Percentiles rank a stretch among this genome's conserved stretches.
phyloP scores from a whole-genome alignment of 2,888 invertebrate genomes.

The Drepanosiphum platanoidis region DNA sequence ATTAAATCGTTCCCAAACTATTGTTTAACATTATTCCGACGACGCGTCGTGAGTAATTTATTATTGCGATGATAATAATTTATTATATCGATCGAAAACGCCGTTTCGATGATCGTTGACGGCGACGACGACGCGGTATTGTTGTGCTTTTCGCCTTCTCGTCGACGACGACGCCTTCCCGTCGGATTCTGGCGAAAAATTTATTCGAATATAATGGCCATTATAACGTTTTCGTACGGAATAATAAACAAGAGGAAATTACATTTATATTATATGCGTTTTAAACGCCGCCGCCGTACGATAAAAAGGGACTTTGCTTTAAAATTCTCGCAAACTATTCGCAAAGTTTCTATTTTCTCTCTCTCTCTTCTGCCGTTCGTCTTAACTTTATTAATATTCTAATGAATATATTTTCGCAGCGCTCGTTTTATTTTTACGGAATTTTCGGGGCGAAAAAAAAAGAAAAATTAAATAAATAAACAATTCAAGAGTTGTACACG shows the following conservation, averaged over 20 bases:
- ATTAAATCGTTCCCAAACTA: no score
- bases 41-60: no score
- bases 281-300: no score
- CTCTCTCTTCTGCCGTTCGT: not conserved
- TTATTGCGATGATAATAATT: no score
- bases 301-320: not conserved
- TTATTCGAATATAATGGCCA: not conserved
- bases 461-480: no score
- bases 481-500: conserved; percentile 12
- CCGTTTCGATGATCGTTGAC: not conserved
- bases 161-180: no score
- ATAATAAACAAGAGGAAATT: not conserved
- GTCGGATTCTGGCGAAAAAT: no score
- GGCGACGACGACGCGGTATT: no score
- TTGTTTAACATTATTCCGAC: no score
- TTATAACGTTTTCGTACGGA: not conserved
- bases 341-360: conserved; percentile 20
- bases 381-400: conserved; percentile 11
- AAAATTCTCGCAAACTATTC: conserved; percentile 16
- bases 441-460: no score
- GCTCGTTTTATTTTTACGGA: not conserved
- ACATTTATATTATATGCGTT: conserved; percentile 4
- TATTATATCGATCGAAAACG: no score
- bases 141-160: no score
- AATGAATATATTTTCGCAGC: conserved; percentile 30